Percentiles rank a stretch among this genome's conserved stretches.
Evolutionary conservation across 2,888 invertebrate species (phyloP).

Genomic region (Aphidoletes aphidimyza): DNA sequence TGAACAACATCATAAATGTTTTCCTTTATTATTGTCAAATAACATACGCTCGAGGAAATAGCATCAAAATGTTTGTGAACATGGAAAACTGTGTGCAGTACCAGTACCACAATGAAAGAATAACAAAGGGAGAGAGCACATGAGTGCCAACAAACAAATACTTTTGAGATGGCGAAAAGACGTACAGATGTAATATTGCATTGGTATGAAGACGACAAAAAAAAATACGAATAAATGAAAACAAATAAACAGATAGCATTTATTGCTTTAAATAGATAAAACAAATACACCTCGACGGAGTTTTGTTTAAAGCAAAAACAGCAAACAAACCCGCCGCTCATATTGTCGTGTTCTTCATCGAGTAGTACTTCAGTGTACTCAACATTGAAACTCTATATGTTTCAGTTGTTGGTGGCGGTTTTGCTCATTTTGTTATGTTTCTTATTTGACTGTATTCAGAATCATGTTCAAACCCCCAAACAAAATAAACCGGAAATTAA

Average conservation of each 20-base stretch:
- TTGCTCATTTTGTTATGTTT: not conserved
- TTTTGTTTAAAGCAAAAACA: not conserved
- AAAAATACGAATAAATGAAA: not conserved
- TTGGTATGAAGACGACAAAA: not conserved
- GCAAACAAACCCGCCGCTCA: not conserved
- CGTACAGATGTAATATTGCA: too few species aligned
- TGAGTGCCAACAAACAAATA: too few species aligned
- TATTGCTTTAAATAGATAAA: slow-evolving; percentile 16
- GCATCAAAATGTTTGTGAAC: not conserved
- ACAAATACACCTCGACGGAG: slow-evolving; percentile 4
- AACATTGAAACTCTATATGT: not conserved
- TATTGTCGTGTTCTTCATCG: not conserved
- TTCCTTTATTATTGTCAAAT: slow-evolving; percentile 12
- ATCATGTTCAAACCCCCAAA: not conserved
- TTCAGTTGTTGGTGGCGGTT: not conserved
- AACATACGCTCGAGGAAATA: not conserved
- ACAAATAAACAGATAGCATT: slow-evolving; percentile 5
- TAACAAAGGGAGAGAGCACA: not conserved
- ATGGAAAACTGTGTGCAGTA: not conserved
- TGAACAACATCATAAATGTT: slow-evolving; percentile 47
- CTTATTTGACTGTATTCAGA: not conserved
- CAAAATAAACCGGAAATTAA: slow-evolving; percentile 21
- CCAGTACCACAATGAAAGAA: not conserved
- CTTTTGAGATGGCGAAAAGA: too few species aligned
- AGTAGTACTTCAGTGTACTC: not conserved